phyloP scores from a whole-genome alignment of 2,797 vertebrate genomes.

The Phoxinus dragarum region DNA sequence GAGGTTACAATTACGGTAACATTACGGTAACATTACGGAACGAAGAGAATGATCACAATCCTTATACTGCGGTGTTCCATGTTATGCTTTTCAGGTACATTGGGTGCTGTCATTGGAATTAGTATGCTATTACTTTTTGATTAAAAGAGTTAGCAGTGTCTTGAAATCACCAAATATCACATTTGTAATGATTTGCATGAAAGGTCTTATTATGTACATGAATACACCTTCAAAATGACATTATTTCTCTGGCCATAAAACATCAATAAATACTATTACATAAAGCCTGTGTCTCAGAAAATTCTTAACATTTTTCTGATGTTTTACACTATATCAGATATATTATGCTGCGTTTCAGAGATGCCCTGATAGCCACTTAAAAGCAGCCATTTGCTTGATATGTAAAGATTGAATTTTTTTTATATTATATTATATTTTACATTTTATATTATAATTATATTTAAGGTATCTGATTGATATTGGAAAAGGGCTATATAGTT shows the following conservation, averaged over 20 bases:
- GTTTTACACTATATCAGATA: not conserved
- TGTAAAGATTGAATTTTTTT: no score
- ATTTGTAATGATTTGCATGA: not conserved
- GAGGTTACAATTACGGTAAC: not conserved
- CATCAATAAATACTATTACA: conserved; percentile 9
- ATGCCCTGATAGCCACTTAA: no score
- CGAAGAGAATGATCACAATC: not conserved
- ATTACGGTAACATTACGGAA: accelerated
- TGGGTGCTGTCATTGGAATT: not conserved
- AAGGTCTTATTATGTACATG: not conserved
- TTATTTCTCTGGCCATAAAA: not conserved
- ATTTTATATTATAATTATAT: not conserved
- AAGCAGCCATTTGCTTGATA: not conserved
- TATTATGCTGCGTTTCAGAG: not conserved
- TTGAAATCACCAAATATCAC: not conserved
- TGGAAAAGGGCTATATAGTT: not conserved
- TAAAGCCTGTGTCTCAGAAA: not conserved
- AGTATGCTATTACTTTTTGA: not conserved
- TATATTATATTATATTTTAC: no score
- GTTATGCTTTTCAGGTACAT: not conserved
- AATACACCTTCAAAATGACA: not conserved
- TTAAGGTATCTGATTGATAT: not conserved
- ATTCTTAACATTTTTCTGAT: not conserved
- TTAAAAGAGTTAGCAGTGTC: not conserved
- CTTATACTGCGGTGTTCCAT: not conserved